phyloP scores from a whole-genome alignment of 2,113 vertebrate species.

The Serinus canaria region DNA sequence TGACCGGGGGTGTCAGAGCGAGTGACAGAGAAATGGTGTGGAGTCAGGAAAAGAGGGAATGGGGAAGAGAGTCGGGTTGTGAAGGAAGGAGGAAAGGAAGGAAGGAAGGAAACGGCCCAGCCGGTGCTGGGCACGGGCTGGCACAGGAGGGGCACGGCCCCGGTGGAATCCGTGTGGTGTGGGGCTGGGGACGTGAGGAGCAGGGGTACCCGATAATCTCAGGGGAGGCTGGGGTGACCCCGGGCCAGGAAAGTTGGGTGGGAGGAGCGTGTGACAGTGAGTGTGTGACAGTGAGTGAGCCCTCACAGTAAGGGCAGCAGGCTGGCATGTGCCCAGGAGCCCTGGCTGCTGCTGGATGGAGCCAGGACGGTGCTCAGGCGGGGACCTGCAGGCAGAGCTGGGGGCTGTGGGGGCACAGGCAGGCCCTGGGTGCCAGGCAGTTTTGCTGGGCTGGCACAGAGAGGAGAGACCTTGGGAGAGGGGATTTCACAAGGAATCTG shows the following conservation, averaged over 20 bases:
- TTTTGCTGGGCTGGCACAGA: background rate
- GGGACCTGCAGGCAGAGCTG: background rate
- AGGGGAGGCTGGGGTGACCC: background rate
- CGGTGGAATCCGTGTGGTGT: accelerated
- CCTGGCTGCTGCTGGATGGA: background rate
- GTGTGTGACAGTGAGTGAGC: background rate
- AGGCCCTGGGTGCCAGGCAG: background rate
- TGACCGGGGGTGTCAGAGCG: accelerated
- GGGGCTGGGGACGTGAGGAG: accelerated
- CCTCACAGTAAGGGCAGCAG: background rate
- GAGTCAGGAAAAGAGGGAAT: accelerated
- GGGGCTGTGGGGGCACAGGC: background rate
- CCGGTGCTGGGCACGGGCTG: background rate
- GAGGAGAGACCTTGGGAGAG: background rate
- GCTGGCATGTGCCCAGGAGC: background rate
- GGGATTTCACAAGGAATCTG: background rate
- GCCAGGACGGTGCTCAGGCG: accelerated
- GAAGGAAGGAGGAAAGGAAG: accelerated
- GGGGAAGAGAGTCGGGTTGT: accelerated
- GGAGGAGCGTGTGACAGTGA: background rate
- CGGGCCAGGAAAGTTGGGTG: background rate
- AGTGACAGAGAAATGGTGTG: accelerated
- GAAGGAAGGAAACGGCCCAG: accelerated
- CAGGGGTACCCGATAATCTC: accelerated
- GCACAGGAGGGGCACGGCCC: background rate